These are phyloP conservation scores for Scaptodrosophila latifasciaeformis DNA, from an alignment of 2,888 invertebrate genomes.

Conservation along the genomic window DNA sequence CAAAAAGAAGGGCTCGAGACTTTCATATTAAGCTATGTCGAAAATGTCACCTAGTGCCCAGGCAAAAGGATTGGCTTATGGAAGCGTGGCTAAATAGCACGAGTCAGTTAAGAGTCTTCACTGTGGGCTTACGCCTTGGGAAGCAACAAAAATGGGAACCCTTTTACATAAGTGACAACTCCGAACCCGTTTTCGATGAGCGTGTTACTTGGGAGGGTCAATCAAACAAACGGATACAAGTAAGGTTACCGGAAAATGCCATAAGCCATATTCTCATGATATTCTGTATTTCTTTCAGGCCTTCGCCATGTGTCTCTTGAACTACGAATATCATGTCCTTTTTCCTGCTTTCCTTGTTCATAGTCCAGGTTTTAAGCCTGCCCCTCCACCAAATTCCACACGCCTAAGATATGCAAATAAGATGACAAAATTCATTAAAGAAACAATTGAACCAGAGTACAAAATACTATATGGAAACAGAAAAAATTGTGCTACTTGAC, in stretches of 20 bases:
- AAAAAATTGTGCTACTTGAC: conserved; percentile 78
- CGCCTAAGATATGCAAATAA: conserved; percentile 77
- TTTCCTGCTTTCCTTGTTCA: conserved; percentile 93
- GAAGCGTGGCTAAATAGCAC: neutral
- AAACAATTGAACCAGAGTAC: conserved; percentile 86
- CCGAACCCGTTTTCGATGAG: conserved; percentile 92
- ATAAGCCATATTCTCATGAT: too few species aligned
- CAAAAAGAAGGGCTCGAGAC: too few species aligned
- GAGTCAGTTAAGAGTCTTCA: conserved; percentile 20
- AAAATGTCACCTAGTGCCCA: too few species aligned
- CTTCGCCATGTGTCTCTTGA: conserved; percentile 88
- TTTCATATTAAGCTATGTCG: too few species aligned
- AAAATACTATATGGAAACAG: conserved; percentile 85
- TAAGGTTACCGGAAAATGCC: too few species aligned
- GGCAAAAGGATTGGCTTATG: too few species aligned
- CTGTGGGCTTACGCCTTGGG: conserved; percentile 83
- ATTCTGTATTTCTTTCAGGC: too few species aligned
- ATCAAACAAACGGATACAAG: conserved; percentile 72
- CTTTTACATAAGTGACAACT: conserved; percentile 91
- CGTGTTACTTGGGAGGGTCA: conserved; percentile 94
- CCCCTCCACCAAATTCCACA: conserved; percentile 77
- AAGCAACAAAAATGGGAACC: conserved; percentile 90
- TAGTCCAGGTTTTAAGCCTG: conserved; percentile 88
- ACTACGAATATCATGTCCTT: conserved; percentile 91
- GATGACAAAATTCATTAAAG: conserved; percentile 78